Percentiles rank a stretch among this genome's conserved stretches.
Conservation (phyloP, 2,888 invertebrate genomes). For the Conus canariensis region DNA sequence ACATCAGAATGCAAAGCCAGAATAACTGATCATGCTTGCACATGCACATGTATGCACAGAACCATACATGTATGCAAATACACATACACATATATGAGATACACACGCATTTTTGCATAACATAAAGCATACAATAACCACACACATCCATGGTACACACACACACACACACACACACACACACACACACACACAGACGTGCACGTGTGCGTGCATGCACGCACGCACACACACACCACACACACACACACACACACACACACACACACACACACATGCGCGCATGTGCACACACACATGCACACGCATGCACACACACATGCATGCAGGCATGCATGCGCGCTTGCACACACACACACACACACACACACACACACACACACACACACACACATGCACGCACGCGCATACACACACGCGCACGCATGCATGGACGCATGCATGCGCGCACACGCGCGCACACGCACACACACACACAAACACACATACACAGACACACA, state of each 20-base stretch:
- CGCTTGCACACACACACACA: no score
- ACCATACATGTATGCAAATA: background rate
- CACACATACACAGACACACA: conserved; percentile 81
- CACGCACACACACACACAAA: conserved; percentile 74
- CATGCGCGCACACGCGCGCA: background rate
- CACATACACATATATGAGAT: background rate
- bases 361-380: conserved; percentile 83
- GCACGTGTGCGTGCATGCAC: no score
- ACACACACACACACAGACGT: no score
- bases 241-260: no score
- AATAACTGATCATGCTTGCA: background rate
- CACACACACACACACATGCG: background rate
- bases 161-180: no score
- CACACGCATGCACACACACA: background rate
- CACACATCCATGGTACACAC: no score
- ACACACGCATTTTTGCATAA: no score
- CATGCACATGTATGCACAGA: background rate
- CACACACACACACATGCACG: background rate
- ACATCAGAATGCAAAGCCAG: background rate
- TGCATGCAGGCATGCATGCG: conserved; percentile 84
- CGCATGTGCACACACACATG: background rate
- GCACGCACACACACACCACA: background rate
- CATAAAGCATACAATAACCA: no score
- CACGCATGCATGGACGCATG: no score
- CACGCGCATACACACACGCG: background rate